These are phyloP conservation scores for Hestina assimilis DNA, from an alignment of 1,140 invertebrate genomes.

Conservation along the genomic window DNA sequence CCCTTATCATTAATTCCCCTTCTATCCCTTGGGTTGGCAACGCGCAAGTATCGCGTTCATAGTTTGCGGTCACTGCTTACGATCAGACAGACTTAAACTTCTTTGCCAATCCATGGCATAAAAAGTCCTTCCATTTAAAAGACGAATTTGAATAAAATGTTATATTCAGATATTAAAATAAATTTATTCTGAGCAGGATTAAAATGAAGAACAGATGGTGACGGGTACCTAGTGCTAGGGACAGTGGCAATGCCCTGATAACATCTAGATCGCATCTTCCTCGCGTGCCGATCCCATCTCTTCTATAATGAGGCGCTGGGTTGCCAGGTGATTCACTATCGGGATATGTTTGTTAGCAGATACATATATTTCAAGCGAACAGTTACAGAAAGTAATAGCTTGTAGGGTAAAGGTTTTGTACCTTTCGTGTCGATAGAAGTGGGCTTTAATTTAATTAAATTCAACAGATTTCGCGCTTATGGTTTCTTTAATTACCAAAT, in stretches of 20 bases:
- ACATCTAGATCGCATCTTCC: conserved; percentile 31
- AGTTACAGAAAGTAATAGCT: conserved; percentile 22
- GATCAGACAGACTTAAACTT: too few species aligned
- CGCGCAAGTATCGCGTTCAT: too few species aligned
- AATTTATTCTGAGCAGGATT: conserved; percentile 10
- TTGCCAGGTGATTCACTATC: conserved; percentile 31
- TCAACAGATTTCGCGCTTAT: too few species aligned
- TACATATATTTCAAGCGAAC: conserved; percentile 31
- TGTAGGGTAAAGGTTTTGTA: conserved; percentile 1
- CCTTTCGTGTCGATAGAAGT: not conserved
- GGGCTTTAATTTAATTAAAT: not conserved
- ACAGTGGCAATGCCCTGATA: conserved; percentile 28
- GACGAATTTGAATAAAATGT: not conserved
- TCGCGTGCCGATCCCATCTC: conserved; percentile 36
- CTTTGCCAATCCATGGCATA: too few species aligned
- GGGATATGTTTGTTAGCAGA: conserved; percentile 28
- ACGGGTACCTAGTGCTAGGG: conserved; percentile 17
- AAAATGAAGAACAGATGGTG: conserved; percentile 20
- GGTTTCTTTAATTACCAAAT: too few species aligned
- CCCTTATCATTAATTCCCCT: too few species aligned
- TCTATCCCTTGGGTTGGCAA: too few species aligned
- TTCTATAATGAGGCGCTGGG: conserved; percentile 32
- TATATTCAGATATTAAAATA: not conserved
- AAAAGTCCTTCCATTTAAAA: not conserved
- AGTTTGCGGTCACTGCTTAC: too few species aligned